A percentile compares a stretch with the other conserved stretches of the same genome.
These are phyloP conservation scores for Xiphydria camelus DNA, from an alignment of 2,888 invertebrate genomes.

Conservation along the genomic window DNA sequence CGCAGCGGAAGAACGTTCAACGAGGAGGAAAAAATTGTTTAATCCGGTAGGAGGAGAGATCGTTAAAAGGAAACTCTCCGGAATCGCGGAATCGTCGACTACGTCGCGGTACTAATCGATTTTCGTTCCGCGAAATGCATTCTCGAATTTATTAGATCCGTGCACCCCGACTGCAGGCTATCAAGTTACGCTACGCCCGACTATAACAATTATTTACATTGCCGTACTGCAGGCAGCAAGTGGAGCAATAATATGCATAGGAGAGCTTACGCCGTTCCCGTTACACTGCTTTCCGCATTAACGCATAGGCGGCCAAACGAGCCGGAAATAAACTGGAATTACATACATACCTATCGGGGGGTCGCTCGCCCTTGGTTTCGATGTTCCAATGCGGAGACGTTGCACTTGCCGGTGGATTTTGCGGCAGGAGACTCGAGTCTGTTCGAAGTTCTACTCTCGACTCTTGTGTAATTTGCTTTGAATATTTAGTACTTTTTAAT, in stretches of 20 bases:
- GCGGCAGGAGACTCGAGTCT: no score
- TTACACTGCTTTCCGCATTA: conserved; percentile 48
- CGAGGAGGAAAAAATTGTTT: conserved; percentile 20
- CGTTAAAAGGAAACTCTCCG: no score
- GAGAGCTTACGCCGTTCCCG: conserved; percentile 47
- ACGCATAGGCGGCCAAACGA: conserved; percentile 45
- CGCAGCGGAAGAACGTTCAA: conserved; percentile 1
- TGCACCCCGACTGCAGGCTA: conserved; percentile 3
- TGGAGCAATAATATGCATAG: conserved; percentile 52
- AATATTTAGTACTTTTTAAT: no score
- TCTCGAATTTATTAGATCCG: not conserved
- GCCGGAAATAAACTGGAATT: conserved; percentile 51
- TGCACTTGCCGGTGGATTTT: no score
- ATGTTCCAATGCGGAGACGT: no score
- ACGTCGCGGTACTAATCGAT: no score
- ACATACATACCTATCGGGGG: no score
- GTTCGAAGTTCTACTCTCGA: no score
- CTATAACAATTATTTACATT: conserved; percentile 51
- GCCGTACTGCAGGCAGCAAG: conserved; percentile 34
- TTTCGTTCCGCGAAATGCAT: no score
- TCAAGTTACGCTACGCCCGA: conserved; percentile 38
- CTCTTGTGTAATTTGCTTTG: no score
- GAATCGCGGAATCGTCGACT: no score
- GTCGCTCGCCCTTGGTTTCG: no score
- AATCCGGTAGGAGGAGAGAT: conserved; percentile 23